Base-by-base conservation (phyloP, 2,797 vertebrate genomes). In the Trachops cirrhosus region DNA sequence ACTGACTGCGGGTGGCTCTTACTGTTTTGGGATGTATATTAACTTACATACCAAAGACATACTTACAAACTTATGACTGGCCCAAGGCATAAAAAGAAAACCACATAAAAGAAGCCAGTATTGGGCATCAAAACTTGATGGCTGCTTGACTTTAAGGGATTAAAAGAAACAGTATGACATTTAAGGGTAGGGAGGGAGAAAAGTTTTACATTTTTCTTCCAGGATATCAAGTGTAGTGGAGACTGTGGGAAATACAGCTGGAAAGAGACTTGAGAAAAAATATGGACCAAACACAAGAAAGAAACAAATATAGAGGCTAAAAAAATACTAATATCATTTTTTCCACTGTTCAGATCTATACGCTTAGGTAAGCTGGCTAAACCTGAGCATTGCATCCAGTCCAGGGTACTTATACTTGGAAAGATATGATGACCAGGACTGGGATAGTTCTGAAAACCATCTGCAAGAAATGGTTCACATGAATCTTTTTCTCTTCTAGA, bases 241-340 rank as follows among this genome's bases (percentile, higher is more conserved):
- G 4, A 74, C 21, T 64, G 5, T 59, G 39, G 24, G 18, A 91
- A 91, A 89, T 5, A 84, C 2, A 7, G 16, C 24, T 80, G 18
- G 34, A 59, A 91, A 92, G 52, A 89, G 32, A 62, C 29, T 50
- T 80, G 46, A 74, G 26, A 64, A 54, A 87, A 91, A 78, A 26
- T 41, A 80, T 54, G 19, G 19, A 24, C 1, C 34, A 96, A 96
- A 91, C 37, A 57, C 7, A 57, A 83, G 12, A 95, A 91, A 96
- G 12, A 82, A 84, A 52, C 26, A 78, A 90, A 62, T 34, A 52
- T 1, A 37, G n/a, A 84, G 57, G 14, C 9, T 59, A 54, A 79
- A 91, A 91, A 83, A 89, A 83, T 9, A 1, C 5, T 29, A 77
- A 41, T 37, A 5, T 14, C 26, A 19, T 34, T 34, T 52, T 52